A percentile compares a stretch with the other conserved stretches of the same genome.
Conservation (phyloP, 2,888 invertebrate species). For the Sphecodes monilicornis region DNA sequence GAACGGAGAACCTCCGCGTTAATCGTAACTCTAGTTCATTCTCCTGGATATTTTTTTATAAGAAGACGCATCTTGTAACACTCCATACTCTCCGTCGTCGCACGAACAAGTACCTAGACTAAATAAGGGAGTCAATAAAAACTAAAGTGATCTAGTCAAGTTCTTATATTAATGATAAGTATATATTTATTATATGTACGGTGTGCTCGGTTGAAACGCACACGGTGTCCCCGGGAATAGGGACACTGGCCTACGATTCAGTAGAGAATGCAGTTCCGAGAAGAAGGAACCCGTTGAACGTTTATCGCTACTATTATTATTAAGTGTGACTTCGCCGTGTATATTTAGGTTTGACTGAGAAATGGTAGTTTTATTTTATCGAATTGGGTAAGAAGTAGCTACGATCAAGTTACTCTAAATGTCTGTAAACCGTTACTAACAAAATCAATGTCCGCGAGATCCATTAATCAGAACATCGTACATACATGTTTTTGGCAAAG, state of each 20-base stretch:
- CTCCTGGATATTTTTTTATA: conserved; percentile 82
- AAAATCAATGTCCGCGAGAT: not conserved
- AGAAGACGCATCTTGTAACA: conserved; percentile 71
- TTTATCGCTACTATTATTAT: not conserved
- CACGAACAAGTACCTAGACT: conserved; percentile 76
- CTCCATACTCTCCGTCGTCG: conserved; percentile 77
- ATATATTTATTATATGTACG: conserved; percentile 31
- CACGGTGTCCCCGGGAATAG: not conserved
- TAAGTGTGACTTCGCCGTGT: not conserved
- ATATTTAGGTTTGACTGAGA: conserved; percentile 1
- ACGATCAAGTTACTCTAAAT: not conserved
- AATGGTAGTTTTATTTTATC: not conserved
- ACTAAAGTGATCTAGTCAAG: conserved; percentile 83
- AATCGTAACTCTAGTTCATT: conserved; percentile 78
- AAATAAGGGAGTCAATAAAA: conserved; percentile 73
- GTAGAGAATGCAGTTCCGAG: conserved; percentile 9
- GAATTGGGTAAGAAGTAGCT: not conserved
- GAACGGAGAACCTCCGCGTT: conserved; percentile 57
- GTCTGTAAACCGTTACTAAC: not conserved
- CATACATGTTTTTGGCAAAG: not conserved
- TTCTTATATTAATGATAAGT: conserved; percentile 66
- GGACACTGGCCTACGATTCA: not conserved
- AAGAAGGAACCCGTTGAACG: not conserved
- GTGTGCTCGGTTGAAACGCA: conserved; percentile 7
- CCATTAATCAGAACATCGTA: not conserved